A percentile compares a stretch with the other conserved stretches of the same genome.
Evolutionary conservation across 2,888 invertebrate genomes (phyloP).

Genomic region (Nesidiocoris tenuis): DNA sequence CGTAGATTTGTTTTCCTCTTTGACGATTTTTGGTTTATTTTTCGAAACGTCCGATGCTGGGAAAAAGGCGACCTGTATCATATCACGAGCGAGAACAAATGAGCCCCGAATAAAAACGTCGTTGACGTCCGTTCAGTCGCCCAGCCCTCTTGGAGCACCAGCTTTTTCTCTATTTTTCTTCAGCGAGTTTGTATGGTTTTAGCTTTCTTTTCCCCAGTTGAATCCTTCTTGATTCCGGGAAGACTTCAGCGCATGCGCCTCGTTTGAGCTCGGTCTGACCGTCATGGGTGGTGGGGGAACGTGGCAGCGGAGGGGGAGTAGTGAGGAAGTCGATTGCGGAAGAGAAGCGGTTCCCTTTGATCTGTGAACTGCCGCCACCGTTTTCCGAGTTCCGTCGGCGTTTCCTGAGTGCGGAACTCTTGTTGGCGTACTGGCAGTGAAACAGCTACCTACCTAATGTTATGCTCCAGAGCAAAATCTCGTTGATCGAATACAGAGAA

Average conservation of each 20-base stretch:
- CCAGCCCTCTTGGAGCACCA: slow-evolving; percentile 1
- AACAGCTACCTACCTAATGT: no score
- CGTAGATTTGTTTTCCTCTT: slow-evolving; percentile 10
- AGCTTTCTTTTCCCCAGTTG: neutral
- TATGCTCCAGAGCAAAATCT: no score
- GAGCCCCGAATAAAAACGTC: slow-evolving; percentile 40
- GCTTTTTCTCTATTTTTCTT: slow-evolving; percentile 20
- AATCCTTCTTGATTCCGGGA: slow-evolving; percentile 33
- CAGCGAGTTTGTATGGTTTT: slow-evolving; percentile 30
- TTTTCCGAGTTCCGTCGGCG: neutral
- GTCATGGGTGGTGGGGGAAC: neutral
- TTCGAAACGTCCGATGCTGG: slow-evolving; percentile 7
- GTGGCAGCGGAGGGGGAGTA: slow-evolving; percentile 2
- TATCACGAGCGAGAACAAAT: slow-evolving; percentile 43
- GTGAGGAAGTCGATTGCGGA: neutral
- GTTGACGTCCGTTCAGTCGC: slow-evolving; percentile 3
- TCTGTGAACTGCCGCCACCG: neutral
- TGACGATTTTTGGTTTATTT: neutral
- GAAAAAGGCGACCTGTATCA: slow-evolving; percentile 23
- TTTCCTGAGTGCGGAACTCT: no score
- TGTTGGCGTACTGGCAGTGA: no score
- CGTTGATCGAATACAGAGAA: no score
- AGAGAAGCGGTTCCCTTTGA: neutral
- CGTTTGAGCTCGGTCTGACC: neutral
- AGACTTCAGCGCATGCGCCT: neutral